A percentile compares a stretch with the other conserved stretches of the same genome.
Conservation (phyloP, 2,888 invertebrate species). For the Macaria notata region DNA sequence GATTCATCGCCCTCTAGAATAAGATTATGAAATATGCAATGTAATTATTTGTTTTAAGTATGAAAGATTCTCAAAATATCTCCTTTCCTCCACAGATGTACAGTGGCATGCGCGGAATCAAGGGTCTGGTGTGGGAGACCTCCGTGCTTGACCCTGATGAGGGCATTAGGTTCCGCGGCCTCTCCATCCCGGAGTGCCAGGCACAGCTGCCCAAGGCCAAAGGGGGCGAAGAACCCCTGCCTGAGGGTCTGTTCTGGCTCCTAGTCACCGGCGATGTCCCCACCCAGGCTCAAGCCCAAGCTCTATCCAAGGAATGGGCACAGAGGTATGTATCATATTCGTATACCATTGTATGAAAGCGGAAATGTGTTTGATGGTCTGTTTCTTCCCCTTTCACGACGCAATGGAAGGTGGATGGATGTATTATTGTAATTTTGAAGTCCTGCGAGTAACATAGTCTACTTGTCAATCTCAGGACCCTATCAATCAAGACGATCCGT, state of each 20-base stretch:
- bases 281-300: slow-evolving; percentile 85
- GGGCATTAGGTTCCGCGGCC: slow-evolving; percentile 96
- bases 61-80: no score
- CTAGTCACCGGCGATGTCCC: slow-evolving; percentile 89
- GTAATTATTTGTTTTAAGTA: no score
- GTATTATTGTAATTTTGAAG: no score
- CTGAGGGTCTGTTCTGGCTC: slow-evolving; percentile 91
- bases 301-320: slow-evolving; percentile 92
- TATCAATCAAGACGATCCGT: no score
- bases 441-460: no score
- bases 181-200: slow-evolving; percentile 93
- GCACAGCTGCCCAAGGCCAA: slow-evolving; percentile 86
- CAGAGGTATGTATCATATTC: slow-evolving; percentile 52
- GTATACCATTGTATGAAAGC: no score
- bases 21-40: no score
- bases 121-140: slow-evolving; percentile 96
- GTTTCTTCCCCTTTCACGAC: no score
- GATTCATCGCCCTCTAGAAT: no score
- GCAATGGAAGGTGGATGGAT: no score
- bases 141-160: slow-evolving; percentile 97
- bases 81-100: slow-evolving; percentile 84
- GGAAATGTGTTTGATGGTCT: no score
- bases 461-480: no score
- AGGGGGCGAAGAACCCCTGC: slow-evolving; percentile 87
- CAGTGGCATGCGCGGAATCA: slow-evolving; percentile 98